phyloP scores from a whole-genome alignment of 2,797 vertebrate genomes.

The Melanotaenia trifasciata region DNA sequence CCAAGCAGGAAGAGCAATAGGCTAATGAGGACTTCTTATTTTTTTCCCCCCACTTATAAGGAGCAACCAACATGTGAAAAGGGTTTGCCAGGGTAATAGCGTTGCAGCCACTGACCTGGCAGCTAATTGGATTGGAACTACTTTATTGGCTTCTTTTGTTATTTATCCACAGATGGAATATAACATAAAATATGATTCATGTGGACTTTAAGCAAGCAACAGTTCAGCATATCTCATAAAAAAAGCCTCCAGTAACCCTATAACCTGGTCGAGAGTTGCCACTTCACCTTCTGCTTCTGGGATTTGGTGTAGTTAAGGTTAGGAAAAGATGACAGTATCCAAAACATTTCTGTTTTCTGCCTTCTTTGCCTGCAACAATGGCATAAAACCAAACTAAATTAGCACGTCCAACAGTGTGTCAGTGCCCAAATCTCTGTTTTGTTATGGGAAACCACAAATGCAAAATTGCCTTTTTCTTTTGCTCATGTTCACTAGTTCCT shows the following conservation, averaged over 20 bases:
- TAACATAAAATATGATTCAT: too few relatives aligned
- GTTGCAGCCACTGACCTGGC: too few relatives aligned
- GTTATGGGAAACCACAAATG: neutral
- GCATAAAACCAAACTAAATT: neutral
- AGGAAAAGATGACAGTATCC: neutral
- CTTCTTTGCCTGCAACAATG: neutral
- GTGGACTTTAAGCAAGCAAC: neutral
- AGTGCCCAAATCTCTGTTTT: neutral
- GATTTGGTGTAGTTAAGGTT: conserved; percentile 3
- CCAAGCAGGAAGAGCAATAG: too few relatives aligned
- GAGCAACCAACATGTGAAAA: too few relatives aligned
- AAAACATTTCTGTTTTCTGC: neutral
- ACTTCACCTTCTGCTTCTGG: neutral
- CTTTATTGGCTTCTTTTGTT: too few relatives aligned
- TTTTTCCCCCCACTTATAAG: too few relatives aligned
- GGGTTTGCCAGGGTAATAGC: too few relatives aligned
- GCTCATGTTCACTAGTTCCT: neutral
- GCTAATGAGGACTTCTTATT: too few relatives aligned
- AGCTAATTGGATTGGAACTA: too few relatives aligned
- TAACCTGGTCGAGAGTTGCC: neutral
- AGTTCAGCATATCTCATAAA: neutral
- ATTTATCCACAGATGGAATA: too few relatives aligned
- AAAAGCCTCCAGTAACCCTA: neutral
- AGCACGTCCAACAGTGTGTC: neutral
- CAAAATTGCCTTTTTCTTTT: neutral